Evolutionary conservation across 2,113 vertebrate species (phyloP).

Genomic region (Tragelaphus imberbis): DNA sequence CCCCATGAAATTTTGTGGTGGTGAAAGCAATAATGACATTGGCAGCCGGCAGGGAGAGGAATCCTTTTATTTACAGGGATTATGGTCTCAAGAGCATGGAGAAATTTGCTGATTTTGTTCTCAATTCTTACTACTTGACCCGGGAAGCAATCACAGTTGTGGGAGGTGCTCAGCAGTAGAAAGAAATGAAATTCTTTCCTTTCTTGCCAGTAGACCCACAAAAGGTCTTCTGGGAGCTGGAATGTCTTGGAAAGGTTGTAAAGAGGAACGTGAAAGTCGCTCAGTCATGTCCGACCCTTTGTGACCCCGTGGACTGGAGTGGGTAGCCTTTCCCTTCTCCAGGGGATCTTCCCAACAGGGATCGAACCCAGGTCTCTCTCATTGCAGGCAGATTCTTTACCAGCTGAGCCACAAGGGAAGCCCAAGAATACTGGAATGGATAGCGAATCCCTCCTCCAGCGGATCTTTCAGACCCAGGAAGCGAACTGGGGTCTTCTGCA

Average conservation of each 20-base stretch:
- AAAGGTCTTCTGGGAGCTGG: not conserved
- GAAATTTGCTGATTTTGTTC: not conserved
- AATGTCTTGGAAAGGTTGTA: not conserved
- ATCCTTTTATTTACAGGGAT: not conserved
- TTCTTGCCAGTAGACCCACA: not conserved
- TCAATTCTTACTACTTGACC: not conserved
- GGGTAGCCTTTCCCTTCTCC: not conserved
- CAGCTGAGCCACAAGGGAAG: not conserved
- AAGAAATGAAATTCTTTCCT: not conserved
- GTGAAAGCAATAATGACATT: not conserved
- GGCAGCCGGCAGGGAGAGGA: not conserved
- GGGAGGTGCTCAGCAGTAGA: not conserved
- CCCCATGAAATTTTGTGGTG: not conserved
- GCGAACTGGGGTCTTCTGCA: not conserved
- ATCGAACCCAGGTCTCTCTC: not conserved
- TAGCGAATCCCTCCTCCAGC: not conserved
- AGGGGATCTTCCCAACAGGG: not conserved
- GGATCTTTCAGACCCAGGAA: not conserved
- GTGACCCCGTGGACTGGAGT: not conserved
- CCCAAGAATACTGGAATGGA: not conserved
- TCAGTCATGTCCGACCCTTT: not conserved
- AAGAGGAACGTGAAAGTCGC: not conserved
- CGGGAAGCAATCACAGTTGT: not conserved
- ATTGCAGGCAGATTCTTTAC: not conserved
- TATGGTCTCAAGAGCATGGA: not conserved